Evolutionary conservation across 2,797 vertebrate species (phyloP).

Genomic region (Hephaestus fuliginosus): DNA sequence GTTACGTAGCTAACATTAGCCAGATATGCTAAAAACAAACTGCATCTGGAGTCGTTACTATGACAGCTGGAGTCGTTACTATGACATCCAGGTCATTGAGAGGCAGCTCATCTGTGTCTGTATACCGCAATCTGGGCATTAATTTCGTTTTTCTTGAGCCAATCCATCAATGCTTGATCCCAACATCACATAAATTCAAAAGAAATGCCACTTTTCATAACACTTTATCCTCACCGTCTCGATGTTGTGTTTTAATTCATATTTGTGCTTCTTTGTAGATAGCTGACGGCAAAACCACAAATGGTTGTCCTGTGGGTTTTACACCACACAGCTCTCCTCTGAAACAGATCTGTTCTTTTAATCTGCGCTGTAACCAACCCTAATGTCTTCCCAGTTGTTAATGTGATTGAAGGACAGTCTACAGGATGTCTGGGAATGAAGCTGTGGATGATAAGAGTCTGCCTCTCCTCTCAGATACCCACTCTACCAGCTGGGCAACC

Average conservation of each 20-base stretch:
- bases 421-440: background rate
- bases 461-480: conserved; percentile 87
- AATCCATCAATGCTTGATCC: no score
- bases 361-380: background rate
- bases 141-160: background rate
- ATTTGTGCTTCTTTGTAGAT: background rate
- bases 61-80: background rate
- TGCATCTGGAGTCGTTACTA: background rate
- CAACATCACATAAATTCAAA: no score
- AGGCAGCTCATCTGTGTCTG: background rate
- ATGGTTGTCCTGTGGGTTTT: conserved; percentile 18
- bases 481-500: conserved; percentile 93
- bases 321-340: conserved; percentile 2
- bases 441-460: conserved; percentile 6
- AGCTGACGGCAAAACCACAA: background rate
- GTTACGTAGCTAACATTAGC: conserved; percentile 5
- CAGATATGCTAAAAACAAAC: conserved; percentile 68
- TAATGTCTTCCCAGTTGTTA: background rate
- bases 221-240: background rate
- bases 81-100: background rate
- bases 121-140: no score
- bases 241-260: background rate
- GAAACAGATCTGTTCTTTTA: background rate
- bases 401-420: background rate
- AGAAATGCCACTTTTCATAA: background rate